Evolutionary conservation across 2,113 vertebrate species (phyloP), one percentile per base, ranked within the genome.

Genomic region (Choloepus hoffmanni): DNA sequence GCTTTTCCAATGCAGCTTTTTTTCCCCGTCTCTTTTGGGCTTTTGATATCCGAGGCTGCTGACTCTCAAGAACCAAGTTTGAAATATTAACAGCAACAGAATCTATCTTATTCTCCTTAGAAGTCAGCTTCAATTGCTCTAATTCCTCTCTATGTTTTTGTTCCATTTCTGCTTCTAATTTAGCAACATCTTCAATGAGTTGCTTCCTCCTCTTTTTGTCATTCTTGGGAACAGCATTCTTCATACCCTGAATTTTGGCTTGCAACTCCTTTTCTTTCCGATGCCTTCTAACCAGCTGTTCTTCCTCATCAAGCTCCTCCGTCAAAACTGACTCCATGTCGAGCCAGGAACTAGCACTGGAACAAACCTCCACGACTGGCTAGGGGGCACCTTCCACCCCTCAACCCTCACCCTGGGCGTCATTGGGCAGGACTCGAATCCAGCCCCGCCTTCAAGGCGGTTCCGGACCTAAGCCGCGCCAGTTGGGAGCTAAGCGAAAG

Each of bases 131-230:
- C 65, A 99, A 86, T 19, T 98, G 98, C 90, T 98, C 97, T 33
- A 99, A 85, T 91, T 99, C 99, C 19, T 99, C 98, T 86, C 98
- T 98, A 0, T 99, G 99, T 93, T 98, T 99, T 93, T 98, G 97
- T 89, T 97, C 99, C 94, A 99, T 98, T 89, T 99, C 99, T 45
- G 99, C 98, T 85, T 99, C 99, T 68, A 99, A 97, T 89, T 99
- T 99, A 40, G 98, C 97, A 58, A 99, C 99, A 94, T 99, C 99
- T 95, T 99, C 99, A 0, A 98, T 98, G 97, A 99, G 92, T 97
- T 99, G 99, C 97, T 99, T 99, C 96, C 99, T 98, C 94, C 99
- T 98, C 96, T 99, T 99, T 97, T 99, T 99, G 97, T 99, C 99
- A 96, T 99, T 99, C 98, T 99, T 99, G 72, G 99, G 99, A 73